These are phyloP conservation scores for Clarias batrachus DNA, from an alignment of 2,113 vertebrate genomes.

Conservation along the genomic window DNA sequence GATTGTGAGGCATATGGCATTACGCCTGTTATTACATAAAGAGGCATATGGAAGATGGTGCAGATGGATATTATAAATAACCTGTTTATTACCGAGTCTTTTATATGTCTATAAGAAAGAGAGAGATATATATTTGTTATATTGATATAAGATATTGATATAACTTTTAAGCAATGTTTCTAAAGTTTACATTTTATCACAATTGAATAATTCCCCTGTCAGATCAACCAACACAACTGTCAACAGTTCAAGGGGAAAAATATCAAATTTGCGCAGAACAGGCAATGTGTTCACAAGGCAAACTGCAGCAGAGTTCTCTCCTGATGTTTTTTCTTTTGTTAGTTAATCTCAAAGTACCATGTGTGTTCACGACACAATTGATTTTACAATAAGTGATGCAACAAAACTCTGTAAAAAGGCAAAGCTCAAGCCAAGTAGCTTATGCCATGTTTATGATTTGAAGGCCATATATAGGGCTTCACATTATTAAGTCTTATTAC, in stretches of 20 bases:
- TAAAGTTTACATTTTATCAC: neutral
- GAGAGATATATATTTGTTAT: too few species aligned
- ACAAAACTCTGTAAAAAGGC: neutral
- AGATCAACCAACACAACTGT: neutral
- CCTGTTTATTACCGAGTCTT: neutral
- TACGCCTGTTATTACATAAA: constrained; percentile 15
- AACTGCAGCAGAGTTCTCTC: neutral
- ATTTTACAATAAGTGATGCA: neutral
- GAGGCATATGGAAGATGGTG: neutral
- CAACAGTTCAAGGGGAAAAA: neutral
- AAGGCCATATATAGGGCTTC: neutral
- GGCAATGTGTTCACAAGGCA: neutral
- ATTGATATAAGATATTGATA: too few species aligned
- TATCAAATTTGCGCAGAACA: neutral
- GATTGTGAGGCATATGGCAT: constrained; percentile 7
- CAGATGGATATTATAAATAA: constrained; percentile 13
- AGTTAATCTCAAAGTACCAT: neutral
- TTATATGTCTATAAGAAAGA: too few species aligned
- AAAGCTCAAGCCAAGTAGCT: neutral
- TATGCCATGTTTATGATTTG: neutral
- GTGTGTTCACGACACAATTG: neutral
- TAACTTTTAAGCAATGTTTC: neutral
- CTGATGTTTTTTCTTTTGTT: neutral
- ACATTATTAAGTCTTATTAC: neutral
- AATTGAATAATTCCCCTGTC: neutral